Evolutionary conservation across 2,888 invertebrate species (phyloP).

Genomic region (Mechanitis mazaeus): DNA sequence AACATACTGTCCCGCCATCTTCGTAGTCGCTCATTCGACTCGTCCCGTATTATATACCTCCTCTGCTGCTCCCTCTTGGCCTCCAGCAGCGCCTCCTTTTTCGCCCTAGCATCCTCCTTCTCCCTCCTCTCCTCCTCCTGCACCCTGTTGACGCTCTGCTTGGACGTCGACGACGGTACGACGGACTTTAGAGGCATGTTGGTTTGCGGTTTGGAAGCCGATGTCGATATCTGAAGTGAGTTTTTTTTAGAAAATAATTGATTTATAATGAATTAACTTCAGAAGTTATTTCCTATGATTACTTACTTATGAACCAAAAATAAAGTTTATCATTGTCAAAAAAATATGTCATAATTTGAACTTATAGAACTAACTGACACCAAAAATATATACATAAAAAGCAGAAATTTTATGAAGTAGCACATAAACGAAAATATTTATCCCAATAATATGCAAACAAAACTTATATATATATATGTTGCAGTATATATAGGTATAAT

Average conservation of each 20-base stretch:
- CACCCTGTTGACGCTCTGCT: constrained; percentile 50
- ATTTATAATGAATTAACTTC: neutral
- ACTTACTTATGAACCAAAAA: too few relatives aligned
- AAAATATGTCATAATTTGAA: too few relatives aligned
- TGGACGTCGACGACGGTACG: constrained; percentile 49
- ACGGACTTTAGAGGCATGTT: constrained; percentile 40
- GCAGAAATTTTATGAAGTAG: too few relatives aligned
- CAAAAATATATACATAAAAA: too few relatives aligned
- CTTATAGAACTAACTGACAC: too few relatives aligned
- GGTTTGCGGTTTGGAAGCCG: constrained; percentile 51
- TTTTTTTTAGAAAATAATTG: neutral
- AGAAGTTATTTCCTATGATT: too few relatives aligned
- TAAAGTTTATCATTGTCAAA: too few relatives aligned
- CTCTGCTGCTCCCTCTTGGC: constrained; percentile 76
- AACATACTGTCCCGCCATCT: too few relatives aligned
- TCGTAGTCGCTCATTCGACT: neutral
- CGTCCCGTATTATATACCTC: constrained; percentile 43
- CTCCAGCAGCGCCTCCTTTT: constrained; percentile 78
- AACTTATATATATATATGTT: too few relatives aligned
- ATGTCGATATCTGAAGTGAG: constrained; percentile 45
- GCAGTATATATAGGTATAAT: neutral
- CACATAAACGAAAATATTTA: too few relatives aligned
- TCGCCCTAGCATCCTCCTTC: constrained; percentile 72
- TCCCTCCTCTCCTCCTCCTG: constrained; percentile 46
- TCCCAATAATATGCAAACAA: too few relatives aligned